phyloP scores from a whole-genome alignment of 2,888 invertebrate species.

The Tubiluchus corallicola region DNA sequence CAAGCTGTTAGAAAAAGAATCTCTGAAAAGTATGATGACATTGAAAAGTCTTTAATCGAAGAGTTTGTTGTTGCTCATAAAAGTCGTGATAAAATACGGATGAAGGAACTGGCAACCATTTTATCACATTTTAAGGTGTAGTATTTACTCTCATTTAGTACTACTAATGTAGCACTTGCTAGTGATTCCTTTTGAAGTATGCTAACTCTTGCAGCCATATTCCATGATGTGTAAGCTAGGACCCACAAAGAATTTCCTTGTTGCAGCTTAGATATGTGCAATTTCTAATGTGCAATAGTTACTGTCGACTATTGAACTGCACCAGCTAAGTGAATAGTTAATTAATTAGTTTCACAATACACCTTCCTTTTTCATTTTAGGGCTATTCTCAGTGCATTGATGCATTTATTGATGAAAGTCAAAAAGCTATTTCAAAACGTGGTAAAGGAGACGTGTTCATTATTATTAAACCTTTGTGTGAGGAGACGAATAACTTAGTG shows the following conservation, averaged over 20 bases:
- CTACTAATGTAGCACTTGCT: no score
- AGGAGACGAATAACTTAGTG: conserved; percentile 50
- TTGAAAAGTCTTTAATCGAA: conserved; percentile 52
- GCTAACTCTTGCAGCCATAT: no score
- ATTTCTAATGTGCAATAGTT: no score
- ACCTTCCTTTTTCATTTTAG: conserved; percentile 21
- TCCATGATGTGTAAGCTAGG: no score
- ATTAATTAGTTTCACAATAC: no score
- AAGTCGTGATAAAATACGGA: conserved; percentile 58
- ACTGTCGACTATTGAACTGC: no score
- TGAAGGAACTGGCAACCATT: conserved; percentile 81
- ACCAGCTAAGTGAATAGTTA: no score
- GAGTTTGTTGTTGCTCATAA: conserved; percentile 81
- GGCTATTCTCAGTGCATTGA: conserved; percentile 89
- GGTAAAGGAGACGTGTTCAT: conserved; percentile 52
- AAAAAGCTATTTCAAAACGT: conserved; percentile 43
- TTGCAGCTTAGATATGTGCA: no score
- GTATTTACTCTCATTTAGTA: no score
- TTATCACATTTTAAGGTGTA: conserved; percentile 80
- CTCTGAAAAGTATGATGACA: conserved; percentile 25
- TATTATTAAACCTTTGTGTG: conserved; percentile 71
- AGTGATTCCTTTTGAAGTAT: no score
- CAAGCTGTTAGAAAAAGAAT: conserved; percentile 9
- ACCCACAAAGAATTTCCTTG: no score
- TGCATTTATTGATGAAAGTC: conserved; percentile 89